Percentiles rank a stretch among this genome's conserved stretches.
Evolutionary conservation across 2,797 vertebrate genomes (phyloP).

Genomic region (Helarctos malayanus): DNA sequence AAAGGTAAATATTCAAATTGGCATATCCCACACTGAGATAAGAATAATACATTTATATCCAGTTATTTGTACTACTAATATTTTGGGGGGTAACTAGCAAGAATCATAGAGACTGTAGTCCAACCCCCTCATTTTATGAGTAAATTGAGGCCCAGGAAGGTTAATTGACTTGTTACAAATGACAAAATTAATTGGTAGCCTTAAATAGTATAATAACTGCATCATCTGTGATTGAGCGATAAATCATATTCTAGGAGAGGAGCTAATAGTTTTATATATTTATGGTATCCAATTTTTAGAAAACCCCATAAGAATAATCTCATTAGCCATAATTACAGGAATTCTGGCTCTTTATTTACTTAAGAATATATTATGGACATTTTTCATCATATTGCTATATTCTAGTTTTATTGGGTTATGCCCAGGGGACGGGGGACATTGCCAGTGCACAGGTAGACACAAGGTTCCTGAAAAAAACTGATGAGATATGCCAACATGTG

Average conservation of each 20-base stretch:
- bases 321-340: slow-evolving; percentile 50
- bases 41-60: background rate
- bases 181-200: slow-evolving; percentile 47
- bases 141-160: slow-evolving; percentile 67
- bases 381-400: background rate
- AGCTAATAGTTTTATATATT: slow-evolving; percentile 50
- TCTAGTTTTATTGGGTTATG: background rate
- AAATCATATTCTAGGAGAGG: slow-evolving; percentile 61
- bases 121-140: slow-evolving; percentile 51
- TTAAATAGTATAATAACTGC: slow-evolving; percentile 59
- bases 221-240: slow-evolving; percentile 42
- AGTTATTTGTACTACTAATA: slow-evolving; percentile 40
- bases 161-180: slow-evolving; percentile 77
- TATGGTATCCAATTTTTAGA: slow-evolving; percentile 54
- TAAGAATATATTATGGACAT: background rate
- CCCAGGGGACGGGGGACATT: background rate
- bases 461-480: background rate
- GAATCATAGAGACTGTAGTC: background rate
- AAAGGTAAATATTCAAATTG: slow-evolving; percentile 33
- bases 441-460: background rate
- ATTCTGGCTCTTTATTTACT: slow-evolving; percentile 48
- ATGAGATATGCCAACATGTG: background rate
- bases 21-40: background rate
- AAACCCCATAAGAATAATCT: slow-evolving; percentile 32
- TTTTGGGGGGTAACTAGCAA: slow-evolving; percentile 13